Evolutionary conservation across 2,888 invertebrate species (phyloP), one percentile per base, ranked within the genome.

Genomic region (Enchytraeus crypticus): DNA sequence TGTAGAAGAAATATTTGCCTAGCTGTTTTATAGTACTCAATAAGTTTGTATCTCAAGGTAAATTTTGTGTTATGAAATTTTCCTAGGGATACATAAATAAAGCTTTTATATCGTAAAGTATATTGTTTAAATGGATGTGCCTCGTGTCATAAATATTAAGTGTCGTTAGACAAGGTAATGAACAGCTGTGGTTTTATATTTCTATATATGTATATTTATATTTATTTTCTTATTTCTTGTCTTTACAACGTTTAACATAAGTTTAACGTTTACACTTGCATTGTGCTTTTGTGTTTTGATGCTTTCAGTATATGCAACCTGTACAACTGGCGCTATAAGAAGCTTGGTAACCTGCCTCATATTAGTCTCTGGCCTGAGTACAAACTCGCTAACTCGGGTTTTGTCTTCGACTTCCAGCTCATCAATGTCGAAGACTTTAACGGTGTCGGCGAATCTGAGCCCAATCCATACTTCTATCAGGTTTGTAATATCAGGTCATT

Each of bases 401-500:
- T 99, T 71, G 82, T 84, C 0, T 87, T 86, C 78, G 95, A 97
- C 79, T 97, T 89, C 82, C 98, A 98, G 79, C 83, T 99, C 0
- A 85, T 99, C 66, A 89, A 99, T 79, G 97, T 99, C 0, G 90
- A 89, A 68, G 91, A 98, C 79, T 96, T 93, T 80, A 93, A 96
- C 77, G 92, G 92, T 5, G 86, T 89, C 8, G 98, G 98, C 0
- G 98, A 98, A 81, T 88, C 92, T 0, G 95, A 97, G 77, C 98
- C 98, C 0, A 93, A 91, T 79, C 95, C 97, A 0, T 96, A 92
- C 80, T 99, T 98, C 79, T 98, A 96, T 79, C 98, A 96, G 85
- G 90, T 89, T 63, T 57, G n/a, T n/a, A n/a, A n/a, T n/a, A n/a
- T n/a, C n/a, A n/a, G n/a, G n/a, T n/a, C 2, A 5, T 51, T 49